These are phyloP conservation scores for Tinea semifulvella DNA, from an alignment of 2,888 invertebrate genomes.

Conservation along the genomic window DNA sequence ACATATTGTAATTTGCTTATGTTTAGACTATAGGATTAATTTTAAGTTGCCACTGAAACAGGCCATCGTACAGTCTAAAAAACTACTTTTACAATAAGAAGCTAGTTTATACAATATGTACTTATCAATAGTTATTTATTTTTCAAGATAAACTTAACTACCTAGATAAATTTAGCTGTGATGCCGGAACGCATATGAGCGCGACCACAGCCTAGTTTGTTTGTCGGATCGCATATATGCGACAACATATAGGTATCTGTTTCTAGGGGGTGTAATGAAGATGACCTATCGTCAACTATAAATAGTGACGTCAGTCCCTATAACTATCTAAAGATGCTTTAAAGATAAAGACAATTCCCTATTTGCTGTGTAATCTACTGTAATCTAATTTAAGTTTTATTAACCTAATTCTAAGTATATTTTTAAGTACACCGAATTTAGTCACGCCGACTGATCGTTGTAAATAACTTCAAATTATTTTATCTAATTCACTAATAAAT, in stretches of 20 bases:
- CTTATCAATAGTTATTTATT: too few relatives aligned
- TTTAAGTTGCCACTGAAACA: constrained; percentile 60
- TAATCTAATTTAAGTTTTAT: constrained; percentile 8
- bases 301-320: too few relatives aligned
- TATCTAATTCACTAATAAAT: neutral
- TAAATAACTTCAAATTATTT: neutral
- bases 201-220: neutral
- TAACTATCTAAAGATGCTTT: too few relatives aligned
- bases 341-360: too few relatives aligned
- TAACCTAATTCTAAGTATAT: constrained; percentile 9
- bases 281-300: too few relatives aligned
- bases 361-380: too few relatives aligned
- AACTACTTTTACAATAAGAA: too few relatives aligned
- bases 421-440: constrained; percentile 15
- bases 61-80: constrained; percentile 57
- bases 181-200: constrained; percentile 15
- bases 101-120: too few relatives aligned
- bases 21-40: constrained; percentile 28
- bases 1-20: constrained; percentile 62
- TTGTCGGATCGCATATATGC: too few relatives aligned
- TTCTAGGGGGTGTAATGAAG: too few relatives aligned
- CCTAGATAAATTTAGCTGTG: neutral
- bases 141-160: too few relatives aligned
- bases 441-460: neutral
- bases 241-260: too few relatives aligned